These are phyloP conservation scores for Equus quagga DNA, from an alignment of 2,113 vertebrate genomes.

Conservation along the genomic window DNA sequence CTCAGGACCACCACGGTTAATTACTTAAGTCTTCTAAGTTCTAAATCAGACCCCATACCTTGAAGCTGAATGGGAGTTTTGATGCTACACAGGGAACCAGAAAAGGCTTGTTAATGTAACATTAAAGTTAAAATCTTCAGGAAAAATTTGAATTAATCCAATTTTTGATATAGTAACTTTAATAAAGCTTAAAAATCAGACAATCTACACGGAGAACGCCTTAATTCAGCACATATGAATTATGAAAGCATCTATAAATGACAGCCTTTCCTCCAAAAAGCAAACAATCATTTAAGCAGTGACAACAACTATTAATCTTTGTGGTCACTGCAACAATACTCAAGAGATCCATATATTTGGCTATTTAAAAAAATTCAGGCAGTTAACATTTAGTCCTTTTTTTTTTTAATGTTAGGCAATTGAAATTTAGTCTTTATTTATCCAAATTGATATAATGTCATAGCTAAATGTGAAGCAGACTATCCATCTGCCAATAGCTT, in stretches of 20 bases:
- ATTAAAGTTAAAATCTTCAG: conserved; percentile 35
- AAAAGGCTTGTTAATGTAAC: not conserved
- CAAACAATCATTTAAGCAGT: conserved; percentile 27
- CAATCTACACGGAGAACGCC: not conserved
- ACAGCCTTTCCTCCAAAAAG: conserved; percentile 37
- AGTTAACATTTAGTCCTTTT: conserved; percentile 40
- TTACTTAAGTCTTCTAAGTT: not conserved
- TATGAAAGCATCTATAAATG: conserved; percentile 12
- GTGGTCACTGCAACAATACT: conserved; percentile 13
- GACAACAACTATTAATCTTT: conserved; percentile 26
- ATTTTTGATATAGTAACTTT: conserved; percentile 32
- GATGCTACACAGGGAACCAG: not conserved
- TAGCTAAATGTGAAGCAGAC: conserved; percentile 45
- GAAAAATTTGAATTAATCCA: conserved; percentile 33
- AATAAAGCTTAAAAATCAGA: conserved; percentile 29
- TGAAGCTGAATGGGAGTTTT: not conserved
- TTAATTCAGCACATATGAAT: not conserved
- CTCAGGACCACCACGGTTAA: not conserved
- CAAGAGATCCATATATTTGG: conserved; percentile 44
- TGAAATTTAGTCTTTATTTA: conserved; percentile 44
- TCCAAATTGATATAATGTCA: not conserved
- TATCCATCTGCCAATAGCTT: not conserved
- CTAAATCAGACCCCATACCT: not conserved
- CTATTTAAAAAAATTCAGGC: conserved; percentile 25
- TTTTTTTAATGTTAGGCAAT: conserved; percentile 41